Evolutionary conservation across 2,888 invertebrate genomes (phyloP).

Genomic region (Hypsopygia costalis): DNA sequence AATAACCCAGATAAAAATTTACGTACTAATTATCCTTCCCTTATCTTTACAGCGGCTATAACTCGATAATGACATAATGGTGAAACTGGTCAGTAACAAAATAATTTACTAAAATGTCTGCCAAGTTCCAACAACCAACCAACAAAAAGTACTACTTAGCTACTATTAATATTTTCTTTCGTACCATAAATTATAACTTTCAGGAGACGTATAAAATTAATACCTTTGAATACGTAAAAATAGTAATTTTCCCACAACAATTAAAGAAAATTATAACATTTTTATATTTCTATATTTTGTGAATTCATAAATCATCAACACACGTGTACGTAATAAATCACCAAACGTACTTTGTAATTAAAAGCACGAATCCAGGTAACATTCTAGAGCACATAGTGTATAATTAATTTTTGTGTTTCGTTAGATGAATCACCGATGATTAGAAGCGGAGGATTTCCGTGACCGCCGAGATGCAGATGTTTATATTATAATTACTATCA

Average conservation of each 20-base stretch:
- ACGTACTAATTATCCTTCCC: no score
- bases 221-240: not conserved
- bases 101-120: no score
- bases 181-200: no score
- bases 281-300: constrained; percentile 21
- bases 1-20: no score
- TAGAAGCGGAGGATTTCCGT: constrained; percentile 55
- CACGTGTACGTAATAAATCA: constrained; percentile 67
- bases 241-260: constrained; percentile 13
- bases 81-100: no score
- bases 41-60: no score
- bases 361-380: constrained; percentile 68
- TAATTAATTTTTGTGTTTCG: constrained; percentile 75
- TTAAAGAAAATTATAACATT: constrained; percentile 17
- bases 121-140: no score
- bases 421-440: constrained; percentile 77
- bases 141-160: no score
- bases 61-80: no score
- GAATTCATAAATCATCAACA: constrained; percentile 59
- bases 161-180: no score
- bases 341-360: constrained; percentile 63
- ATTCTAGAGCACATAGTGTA: constrained; percentile 58
- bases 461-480: constrained; percentile 68
- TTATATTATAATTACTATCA: constrained; percentile 64
- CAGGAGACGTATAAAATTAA: not conserved